A percentile compares a stretch with the other conserved stretches of the same genome.
phyloP scores from a whole-genome alignment of 2,113 vertebrate species.

The Nyctereutes procyonoides region DNA sequence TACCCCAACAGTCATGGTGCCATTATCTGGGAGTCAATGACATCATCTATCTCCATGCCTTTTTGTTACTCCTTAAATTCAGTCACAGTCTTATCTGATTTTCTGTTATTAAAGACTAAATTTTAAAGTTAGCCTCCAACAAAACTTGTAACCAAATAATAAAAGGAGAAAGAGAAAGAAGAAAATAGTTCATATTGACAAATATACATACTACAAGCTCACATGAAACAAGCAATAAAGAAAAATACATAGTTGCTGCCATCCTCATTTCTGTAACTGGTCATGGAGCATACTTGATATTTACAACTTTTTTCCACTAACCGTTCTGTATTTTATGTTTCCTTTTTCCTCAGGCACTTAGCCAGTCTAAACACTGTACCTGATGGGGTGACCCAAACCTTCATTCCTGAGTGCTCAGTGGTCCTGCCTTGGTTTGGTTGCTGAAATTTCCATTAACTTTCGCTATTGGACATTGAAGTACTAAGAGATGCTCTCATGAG shows the following conservation, averaged over 20 bases:
- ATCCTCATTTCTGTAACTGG: neutral
- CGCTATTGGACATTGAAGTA: neutral
- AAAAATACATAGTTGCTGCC: neutral
- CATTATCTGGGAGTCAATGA: neutral
- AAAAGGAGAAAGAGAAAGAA: neutral
- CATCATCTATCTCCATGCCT: neutral
- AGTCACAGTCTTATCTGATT: neutral
- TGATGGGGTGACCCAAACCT: neutral
- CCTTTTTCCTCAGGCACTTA: neutral
- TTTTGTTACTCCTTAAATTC: constrained; percentile 17
- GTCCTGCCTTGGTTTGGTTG: neutral
- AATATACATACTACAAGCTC: neutral
- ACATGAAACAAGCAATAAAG: neutral
- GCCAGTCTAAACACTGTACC: neutral
- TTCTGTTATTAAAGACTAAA: neutral
- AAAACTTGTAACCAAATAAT: neutral
- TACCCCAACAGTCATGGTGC: neutral
- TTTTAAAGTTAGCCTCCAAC: neutral
- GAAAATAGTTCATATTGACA: neutral
- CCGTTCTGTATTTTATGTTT: neutral
- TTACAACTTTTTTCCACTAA: neutral
- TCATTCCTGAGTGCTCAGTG: neutral
- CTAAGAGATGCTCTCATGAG: neutral
- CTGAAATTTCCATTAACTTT: neutral
- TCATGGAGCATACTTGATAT: neutral